Evolutionary conservation across 1,140 invertebrate species (phyloP), one percentile per base, ranked within the genome.

Genomic region (Anadara kagoshimensis): DNA sequence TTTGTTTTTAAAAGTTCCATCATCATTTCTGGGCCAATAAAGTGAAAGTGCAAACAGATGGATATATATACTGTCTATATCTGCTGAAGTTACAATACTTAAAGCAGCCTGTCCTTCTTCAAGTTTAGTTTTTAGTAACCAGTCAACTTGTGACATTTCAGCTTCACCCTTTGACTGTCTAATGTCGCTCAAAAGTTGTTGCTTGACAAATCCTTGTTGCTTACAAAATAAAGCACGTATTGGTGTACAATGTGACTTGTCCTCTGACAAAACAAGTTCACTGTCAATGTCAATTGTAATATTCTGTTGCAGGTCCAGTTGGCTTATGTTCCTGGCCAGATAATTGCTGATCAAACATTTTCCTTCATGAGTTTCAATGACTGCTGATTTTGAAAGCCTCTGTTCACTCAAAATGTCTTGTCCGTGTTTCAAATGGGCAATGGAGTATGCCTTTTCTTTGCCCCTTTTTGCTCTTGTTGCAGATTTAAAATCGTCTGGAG

Each of bases 401-500:
- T 36, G 1, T 2, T 61, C 41, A 41, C 10, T 22, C 14, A 69
- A 10, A 12, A 59, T 59, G 5, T 43, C 47, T 1, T 16, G 11
- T 5, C 16, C 47, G 0, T 20, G 1, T 54, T 69, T 69, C 11
- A 69, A 22, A 62, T 61, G 68, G n/a, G 29, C 20, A 41, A 69
- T 53, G n/a, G 59, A 62, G 18, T 1, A 5, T 10, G 8, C 22
- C 41, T 24, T 10, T 11, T 16, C 18, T 62, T 62, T 49, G n/a
- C 43, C 36, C 43, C 57, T 26, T 36, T 69, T 45, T 18, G 8
- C 11, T 47, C 45, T 41, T 49, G 54, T 68, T 12, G 1, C 5
- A 16, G 58, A 57, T 43, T 69, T 62, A 22, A 69, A 69, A 26
- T 51, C 58, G 43, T 69, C 58, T 7, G 68, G 58, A 1, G 68